These are phyloP conservation scores for Oryzias melastigma DNA, from an alignment of 2,113 vertebrate species.

Conservation along the genomic window DNA sequence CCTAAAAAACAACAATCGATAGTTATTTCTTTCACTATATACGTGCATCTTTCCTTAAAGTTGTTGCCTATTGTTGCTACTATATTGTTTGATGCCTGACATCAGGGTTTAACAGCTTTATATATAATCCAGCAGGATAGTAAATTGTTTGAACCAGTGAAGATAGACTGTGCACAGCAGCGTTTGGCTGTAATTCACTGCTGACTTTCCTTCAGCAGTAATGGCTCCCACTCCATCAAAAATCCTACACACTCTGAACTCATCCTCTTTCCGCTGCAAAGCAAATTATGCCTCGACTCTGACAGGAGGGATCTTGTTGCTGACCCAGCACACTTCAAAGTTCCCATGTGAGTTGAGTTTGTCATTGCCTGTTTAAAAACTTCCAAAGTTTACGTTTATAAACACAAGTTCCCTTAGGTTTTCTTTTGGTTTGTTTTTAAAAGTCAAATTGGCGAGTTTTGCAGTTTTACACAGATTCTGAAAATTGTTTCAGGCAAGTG, in stretches of 20 bases:
- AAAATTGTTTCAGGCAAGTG: too few species aligned
- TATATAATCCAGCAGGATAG: constrained; percentile 9
- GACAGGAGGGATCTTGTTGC: constrained; percentile 1
- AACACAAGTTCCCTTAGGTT: too few species aligned
- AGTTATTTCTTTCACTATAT: too few species aligned
- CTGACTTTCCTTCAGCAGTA: constrained; percentile 12
- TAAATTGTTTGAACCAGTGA: constrained; percentile 19
- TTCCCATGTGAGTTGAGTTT: background rate
- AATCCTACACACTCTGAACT: constrained; percentile 14
- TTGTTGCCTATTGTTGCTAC: too few species aligned
- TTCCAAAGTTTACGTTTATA: too few species aligned
- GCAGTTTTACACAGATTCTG: too few species aligned
- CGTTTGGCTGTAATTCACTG: constrained; percentile 8
- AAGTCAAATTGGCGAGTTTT: too few species aligned
- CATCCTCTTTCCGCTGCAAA: constrained; percentile 4
- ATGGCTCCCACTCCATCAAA: constrained; percentile 13
- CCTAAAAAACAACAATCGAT: too few species aligned
- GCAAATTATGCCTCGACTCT: constrained; percentile 10
- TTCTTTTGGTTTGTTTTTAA: too few species aligned
- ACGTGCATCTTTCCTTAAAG: too few species aligned
- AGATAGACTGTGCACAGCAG: constrained; percentile 11
- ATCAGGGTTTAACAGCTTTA: constrained; percentile 5
- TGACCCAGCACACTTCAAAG: constrained; percentile 5
- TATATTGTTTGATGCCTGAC: too few species aligned
- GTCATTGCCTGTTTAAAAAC: background rate